phyloP scores from a whole-genome alignment of 1,140 invertebrate species.

The Conopomorpha cramerella region DNA sequence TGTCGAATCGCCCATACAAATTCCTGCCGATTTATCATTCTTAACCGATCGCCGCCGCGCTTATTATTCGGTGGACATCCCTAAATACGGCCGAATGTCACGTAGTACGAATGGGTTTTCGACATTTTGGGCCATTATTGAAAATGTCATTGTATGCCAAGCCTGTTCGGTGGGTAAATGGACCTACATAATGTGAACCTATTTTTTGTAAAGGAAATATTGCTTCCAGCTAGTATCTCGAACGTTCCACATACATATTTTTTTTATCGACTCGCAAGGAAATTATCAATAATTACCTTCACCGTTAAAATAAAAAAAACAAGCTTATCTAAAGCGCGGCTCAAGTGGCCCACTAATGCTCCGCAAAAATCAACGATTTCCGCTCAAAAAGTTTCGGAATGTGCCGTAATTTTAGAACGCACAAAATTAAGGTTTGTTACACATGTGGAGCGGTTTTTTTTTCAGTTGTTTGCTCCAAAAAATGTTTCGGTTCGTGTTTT shows the following conservation, averaged over 20 bases:
- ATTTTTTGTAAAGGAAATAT: too few relatives aligned
- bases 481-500: constrained; percentile 12
- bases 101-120: constrained; percentile 30
- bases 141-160: constrained; percentile 3
- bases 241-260: too few relatives aligned
- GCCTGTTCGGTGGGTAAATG: too few relatives aligned
- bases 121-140: constrained; percentile 32
- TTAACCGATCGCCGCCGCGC: constrained; percentile 36
- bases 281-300: too few relatives aligned
- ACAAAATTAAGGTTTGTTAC: constrained; percentile 30
- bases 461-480: constrained; percentile 17
- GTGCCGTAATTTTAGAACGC: constrained; percentile 41
- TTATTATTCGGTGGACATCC: constrained; percentile 43
- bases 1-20: constrained; percentile 31
- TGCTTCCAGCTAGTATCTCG: too few relatives aligned
- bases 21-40: constrained; percentile 50
- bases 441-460: constrained; percentile 33
- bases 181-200: too few relatives aligned
- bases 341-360: too few relatives aligned
- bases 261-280: too few relatives aligned
- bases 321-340: too few relatives aligned
- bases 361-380: constrained; percentile 48
- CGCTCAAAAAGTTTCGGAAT: constrained; percentile 36
- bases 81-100: constrained; percentile 36
- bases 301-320: too few relatives aligned